These are phyloP conservation scores for Druon quercuslanigerum DNA, from an alignment of 1,140 invertebrate genomes.

Conservation along the genomic window DNA sequence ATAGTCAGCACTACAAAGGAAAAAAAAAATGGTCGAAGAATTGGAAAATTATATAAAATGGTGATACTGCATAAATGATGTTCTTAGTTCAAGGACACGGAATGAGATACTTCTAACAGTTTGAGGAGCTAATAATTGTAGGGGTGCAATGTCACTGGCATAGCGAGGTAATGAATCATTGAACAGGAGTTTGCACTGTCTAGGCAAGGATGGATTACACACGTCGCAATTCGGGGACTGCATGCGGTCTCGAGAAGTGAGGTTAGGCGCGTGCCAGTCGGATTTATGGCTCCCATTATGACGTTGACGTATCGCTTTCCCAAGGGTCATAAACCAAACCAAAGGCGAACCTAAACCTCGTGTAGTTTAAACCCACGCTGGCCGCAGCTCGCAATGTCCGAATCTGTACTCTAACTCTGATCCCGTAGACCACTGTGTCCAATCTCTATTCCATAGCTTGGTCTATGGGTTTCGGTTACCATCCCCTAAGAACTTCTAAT, in stretches of 20 bases:
- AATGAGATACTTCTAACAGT: background rate
- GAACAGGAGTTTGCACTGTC: conserved; percentile 17
- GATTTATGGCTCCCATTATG: conserved; percentile 69
- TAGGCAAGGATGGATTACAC: background rate
- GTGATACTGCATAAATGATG: too few species aligned
- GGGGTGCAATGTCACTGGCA: background rate
- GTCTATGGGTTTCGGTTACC: conserved; percentile 47
- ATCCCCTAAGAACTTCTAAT: conserved; percentile 48
- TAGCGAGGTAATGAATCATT: background rate
- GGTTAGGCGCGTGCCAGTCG: conserved; percentile 52
- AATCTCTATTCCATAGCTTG: conserved; percentile 45
- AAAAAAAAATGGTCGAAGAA: too few species aligned
- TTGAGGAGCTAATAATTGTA: conserved; percentile 11
- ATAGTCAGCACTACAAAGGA: too few species aligned
- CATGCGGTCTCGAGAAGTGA: conserved; percentile 37
- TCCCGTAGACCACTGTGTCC: conserved; percentile 62
- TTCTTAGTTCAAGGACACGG: background rate
- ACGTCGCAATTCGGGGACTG: conserved; percentile 23
- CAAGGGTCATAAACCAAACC: conserved; percentile 61
- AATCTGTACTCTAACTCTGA: conserved; percentile 59
- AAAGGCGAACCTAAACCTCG: conserved; percentile 60
- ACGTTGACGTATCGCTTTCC: conserved; percentile 67
- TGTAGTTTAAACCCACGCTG: conserved; percentile 62
- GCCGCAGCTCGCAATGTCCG: conserved; percentile 61
- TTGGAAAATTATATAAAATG: too few species aligned